phyloP scores from a whole-genome alignment of 2,888 invertebrate genomes.

The Sminthurides aquaticus region DNA sequence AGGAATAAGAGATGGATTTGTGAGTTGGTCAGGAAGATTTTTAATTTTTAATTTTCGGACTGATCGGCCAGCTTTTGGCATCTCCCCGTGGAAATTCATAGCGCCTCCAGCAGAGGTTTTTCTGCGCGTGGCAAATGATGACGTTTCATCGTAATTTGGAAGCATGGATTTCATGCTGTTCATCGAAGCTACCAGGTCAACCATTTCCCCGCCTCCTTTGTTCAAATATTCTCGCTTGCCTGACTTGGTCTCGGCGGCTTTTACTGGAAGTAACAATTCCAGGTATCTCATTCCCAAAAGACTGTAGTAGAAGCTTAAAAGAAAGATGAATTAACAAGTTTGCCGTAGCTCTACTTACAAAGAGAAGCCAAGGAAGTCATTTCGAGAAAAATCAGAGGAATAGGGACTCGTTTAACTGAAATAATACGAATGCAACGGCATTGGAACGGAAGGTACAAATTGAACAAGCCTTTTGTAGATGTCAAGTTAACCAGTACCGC shows the following conservation, averaged over 20 bases:
- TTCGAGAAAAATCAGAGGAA: background rate
- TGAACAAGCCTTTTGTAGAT: no score
- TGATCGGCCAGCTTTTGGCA: conserved; percentile 12
- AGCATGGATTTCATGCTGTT: conserved; percentile 12
- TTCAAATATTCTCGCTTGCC: background rate
- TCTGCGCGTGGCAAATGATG: background rate
- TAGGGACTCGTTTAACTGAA: background rate
- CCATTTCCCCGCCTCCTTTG: background rate
- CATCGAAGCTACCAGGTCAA: background rate
- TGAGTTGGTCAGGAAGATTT: conserved; percentile 6
- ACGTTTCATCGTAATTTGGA: conserved; percentile 8
- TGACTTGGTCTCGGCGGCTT: background rate
- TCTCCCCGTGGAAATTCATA: background rate
- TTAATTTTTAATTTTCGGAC: conserved; percentile 13
- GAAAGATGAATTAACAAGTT: no score
- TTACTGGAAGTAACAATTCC: background rate
- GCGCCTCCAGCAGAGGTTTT: background rate
- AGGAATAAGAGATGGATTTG: background rate
- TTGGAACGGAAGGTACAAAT: no score
- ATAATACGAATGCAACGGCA: no score
- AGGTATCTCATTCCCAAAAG: background rate
- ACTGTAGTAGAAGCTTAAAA: background rate
- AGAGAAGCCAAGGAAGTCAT: conserved; percentile 1
- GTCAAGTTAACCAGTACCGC: no score
- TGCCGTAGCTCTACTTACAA: no score